Base-by-base conservation (phyloP, 2,797 vertebrate genomes). In the Hozukius guyotensis region DNA sequence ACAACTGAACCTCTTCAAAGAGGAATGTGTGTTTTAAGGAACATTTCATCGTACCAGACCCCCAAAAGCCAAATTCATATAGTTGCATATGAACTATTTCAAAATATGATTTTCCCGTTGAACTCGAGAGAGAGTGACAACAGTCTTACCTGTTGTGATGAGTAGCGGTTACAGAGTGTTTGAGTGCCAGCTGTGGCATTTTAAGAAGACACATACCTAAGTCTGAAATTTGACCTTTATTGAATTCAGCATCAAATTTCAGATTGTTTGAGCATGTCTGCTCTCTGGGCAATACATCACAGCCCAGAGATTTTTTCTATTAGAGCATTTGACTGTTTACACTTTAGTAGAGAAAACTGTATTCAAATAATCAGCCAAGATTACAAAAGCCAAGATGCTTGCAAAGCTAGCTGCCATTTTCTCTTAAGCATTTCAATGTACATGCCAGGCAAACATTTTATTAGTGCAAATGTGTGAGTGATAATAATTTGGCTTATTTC, bases 271-370 rank as follows among this genome's bases (percentile, higher is more conserved):
- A 72, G 85, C 67, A 65, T 59, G 72, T 74, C 42, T 67, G 77
- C 22, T 56, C 63, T 78, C 69, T 56, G 32, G 70, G 72, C 56
- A 49, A 56, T 22, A 60, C 78, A 77, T 64, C 68, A 84, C 52
- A 81, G 61, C 27, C 72, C 72, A 74, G 49, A 64, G 57, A 9
- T n/a, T 76, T 69, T 87, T 87, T 90, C 61, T 89, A 80, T 83
- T 70, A 66, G 60, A 87, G 77, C 77, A 81, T 91, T 90, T 85
- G 80, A 93, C 83, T 87, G 89, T 93, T 93, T 92, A 90, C 88
- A 90, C 60, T 83, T 86, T 61, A 90, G 71, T 83, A 81, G 83
- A 60, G 22, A 77, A 75, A 81, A 77, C 53, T 70, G 5, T 69
- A 77, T 56, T 77, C 27, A 77, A 56, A 81, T 83, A 77, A 78